These are phyloP conservation scores for Brachionus calyciflorus DNA, from an alignment of 1,140 invertebrate species.

Conservation along the genomic window DNA sequence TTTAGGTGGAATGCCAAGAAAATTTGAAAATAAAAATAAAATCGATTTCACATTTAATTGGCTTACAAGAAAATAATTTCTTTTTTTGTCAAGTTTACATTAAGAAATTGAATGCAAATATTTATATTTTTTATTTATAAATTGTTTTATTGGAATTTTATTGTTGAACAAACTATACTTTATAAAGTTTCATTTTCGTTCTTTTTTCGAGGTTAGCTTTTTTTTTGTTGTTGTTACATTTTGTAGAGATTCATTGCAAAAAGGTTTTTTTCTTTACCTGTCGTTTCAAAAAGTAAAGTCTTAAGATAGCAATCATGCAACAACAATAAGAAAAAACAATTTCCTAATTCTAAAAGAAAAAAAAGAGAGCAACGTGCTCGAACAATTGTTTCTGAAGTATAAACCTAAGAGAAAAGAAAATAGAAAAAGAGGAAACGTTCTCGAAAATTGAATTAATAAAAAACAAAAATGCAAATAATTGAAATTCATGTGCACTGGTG, in stretches of 20 bases:
- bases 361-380: conserved; percentile 4
- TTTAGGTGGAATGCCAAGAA: no score
- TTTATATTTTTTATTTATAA: not conserved
- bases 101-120: conserved; percentile 33
- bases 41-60: not conserved
- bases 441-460: not conserved
- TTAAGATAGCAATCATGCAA: no score
- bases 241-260: conserved; percentile 1
- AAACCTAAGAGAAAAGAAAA: no score
- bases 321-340: no score
- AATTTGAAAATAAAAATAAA: no score
- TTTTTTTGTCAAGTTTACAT: conserved; percentile 13
- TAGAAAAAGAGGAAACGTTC: not conserved
- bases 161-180: no score
- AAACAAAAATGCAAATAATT: not conserved
- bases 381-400: not conserved
- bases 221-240: no score
- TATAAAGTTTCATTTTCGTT: no score
- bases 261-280: no score
- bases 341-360: no score
- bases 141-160: not conserved
- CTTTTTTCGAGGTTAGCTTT: no score
- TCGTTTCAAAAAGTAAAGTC: no score
- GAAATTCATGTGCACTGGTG: conserved; percentile 6
- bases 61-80: not conserved